Percentiles rank a stretch among this genome's conserved stretches.
phyloP scores from a whole-genome alignment of 2,113 vertebrate genomes.

The Leptocoma aspasia region DNA sequence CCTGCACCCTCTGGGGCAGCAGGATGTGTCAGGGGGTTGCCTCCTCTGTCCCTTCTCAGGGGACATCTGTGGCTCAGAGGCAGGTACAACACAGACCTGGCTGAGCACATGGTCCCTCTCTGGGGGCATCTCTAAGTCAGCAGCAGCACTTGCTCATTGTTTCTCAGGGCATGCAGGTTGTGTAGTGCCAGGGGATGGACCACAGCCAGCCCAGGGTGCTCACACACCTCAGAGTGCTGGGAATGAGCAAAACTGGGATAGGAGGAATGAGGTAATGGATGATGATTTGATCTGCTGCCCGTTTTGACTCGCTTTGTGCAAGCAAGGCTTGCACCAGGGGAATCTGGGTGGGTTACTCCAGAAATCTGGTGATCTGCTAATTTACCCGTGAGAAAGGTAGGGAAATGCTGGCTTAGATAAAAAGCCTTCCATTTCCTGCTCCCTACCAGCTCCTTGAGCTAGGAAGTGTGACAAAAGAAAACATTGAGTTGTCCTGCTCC shows the following conservation, averaged over 20 bases:
- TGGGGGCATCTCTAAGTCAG: background rate
- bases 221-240: background rate
- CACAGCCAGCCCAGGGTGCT: background rate
- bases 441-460: background rate
- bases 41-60: background rate
- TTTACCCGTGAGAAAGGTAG: background rate
- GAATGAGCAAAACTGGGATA: background rate
- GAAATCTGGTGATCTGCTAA: background rate
- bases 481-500: rapidly evolving
- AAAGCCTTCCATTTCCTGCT: background rate
- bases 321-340: background rate
- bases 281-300: rapidly evolving
- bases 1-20: background rate
- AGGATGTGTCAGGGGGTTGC: background rate
- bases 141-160: background rate
- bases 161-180: background rate
- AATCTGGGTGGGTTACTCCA: background rate
- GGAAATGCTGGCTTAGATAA: background rate
- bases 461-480: background rate
- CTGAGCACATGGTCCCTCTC: background rate
- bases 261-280: background rate
- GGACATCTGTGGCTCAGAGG: background rate
- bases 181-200: background rate
- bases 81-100: background rate
- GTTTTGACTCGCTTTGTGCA: rapidly evolving